These are phyloP conservation scores for Stigmatopora argus DNA, from an alignment of 2,113 vertebrate species.

Conservation along the genomic window DNA sequence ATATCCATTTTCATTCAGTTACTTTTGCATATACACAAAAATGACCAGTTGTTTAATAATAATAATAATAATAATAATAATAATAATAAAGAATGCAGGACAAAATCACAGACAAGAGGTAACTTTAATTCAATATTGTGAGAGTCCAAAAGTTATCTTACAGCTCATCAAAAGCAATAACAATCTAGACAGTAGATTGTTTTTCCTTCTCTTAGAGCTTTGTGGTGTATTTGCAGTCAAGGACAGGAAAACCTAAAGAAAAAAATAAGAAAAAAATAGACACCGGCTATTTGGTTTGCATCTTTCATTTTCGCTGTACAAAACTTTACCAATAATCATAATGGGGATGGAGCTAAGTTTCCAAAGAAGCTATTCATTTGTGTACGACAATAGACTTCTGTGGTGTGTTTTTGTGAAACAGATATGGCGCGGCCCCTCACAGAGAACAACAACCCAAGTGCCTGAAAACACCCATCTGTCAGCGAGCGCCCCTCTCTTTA, in stretches of 20 bases:
- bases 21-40: neutral
- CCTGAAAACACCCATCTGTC: constrained; percentile 60
- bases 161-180: constrained; percentile 99
- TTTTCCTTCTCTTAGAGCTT: constrained; percentile 83
- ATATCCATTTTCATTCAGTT: neutral
- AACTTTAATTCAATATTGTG: constrained; percentile 99
- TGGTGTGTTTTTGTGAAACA: constrained; percentile 59
- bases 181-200: constrained; percentile 98
- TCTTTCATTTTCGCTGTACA: constrained; percentile 62
- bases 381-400: constrained; percentile 67
- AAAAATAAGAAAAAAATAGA: constrained; percentile 83
- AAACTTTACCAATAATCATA: constrained; percentile 64
- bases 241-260: constrained; percentile 74
- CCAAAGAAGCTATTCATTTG: constrained; percentile 62
- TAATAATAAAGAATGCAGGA: constrained; percentile 31
- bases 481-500: constrained; percentile 62
- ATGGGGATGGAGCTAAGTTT: constrained; percentile 53
- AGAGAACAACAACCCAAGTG: constrained; percentile 54
- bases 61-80: constrained; percentile 27
- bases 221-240: constrained; percentile 96
- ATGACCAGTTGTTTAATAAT: constrained; percentile 5
- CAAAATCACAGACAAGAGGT: constrained; percentile 92
- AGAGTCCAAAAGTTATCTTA: constrained; percentile 98
- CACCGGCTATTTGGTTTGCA: constrained; percentile 75
- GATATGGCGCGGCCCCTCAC: constrained; percentile 49